Base-by-base conservation (phyloP, 2,888 invertebrate genomes). In the Callimorpha dominula region DNA sequence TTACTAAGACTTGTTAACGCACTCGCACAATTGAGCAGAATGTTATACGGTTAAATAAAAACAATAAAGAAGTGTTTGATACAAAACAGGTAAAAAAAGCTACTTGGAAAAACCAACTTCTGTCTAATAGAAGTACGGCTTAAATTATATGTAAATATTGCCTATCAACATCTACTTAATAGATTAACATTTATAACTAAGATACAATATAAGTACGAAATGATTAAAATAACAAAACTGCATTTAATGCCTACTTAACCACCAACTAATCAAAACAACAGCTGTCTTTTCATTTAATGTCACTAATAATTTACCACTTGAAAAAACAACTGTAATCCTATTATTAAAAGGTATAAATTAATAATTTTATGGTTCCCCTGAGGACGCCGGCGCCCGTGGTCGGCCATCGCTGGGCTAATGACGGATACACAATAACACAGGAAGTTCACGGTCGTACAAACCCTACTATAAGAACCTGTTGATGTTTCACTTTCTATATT, bases 371-470 rank as follows among this genome's bases (percentile, higher is more conserved):
- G 14, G 66, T 64, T 60, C 54, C 40, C 57, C 20, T 69, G 79
- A 68, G 75, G 78, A 81, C 74, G 81, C 73, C 74, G 74, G 78
- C 74, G 68, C 76, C 78, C 76, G 52, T n/a, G 42, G 50, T 17
- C 54, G 31, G 54, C 17, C 65, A 75, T 73, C 74, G 77, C 71
- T 68, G 75, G 71, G 76, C 79, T 79, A 80, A 83, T 84, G 85
- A 85, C 81, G 82, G 82, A 84, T 77, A 73, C 72, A 78, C 84
- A 82, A 83, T 80, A 84, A 80, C 74, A 78, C 92, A 92, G 93
- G 92, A 93, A 93, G 93, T 92, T 93, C 93, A 93, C 81, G 93
- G 93, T 74, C 93, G 91, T 86, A 78, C 88, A 80, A 79, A 80
- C 82, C 82, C 80, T 81, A 78, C 82, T 85, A 87, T 86, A 83